Percentiles rank a stretch among this genome's conserved stretches.
These are phyloP conservation scores for Graptemys geographica DNA, from an alignment of 2,797 vertebrate genomes.

Conservation along the genomic window DNA sequence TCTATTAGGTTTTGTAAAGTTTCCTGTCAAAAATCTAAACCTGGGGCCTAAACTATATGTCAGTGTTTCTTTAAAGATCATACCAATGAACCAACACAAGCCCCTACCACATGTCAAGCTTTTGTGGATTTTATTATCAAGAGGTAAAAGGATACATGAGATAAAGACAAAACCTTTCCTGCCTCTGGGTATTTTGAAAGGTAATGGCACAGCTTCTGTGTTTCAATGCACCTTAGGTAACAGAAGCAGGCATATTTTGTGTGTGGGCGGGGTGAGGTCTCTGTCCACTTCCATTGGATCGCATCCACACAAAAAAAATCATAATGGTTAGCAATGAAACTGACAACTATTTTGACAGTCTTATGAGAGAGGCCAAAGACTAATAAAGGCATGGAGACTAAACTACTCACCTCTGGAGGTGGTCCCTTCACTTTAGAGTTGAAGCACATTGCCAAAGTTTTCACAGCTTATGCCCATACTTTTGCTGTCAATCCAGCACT, in stretches of 20 bases:
- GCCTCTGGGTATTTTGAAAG: background rate
- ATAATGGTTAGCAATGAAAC: background rate
- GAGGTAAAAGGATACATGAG: background rate
- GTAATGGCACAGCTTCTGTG: background rate
- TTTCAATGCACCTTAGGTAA: background rate
- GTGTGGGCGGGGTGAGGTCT: background rate
- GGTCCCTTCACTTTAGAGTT: background rate
- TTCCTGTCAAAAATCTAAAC: background rate
- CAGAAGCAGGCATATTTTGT: background rate
- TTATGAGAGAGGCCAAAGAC: background rate
- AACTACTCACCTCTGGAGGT: rapidly evolving
- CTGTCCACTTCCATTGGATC: background rate
- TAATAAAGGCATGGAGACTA: background rate
- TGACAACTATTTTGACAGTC: rapidly evolving
- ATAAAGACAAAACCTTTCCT: constrained; percentile 4
- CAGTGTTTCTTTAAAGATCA: background rate
- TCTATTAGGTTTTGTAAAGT: background rate
- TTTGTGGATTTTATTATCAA: background rate
- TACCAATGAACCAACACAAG: background rate
- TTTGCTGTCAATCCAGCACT: background rate
- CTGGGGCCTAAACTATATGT: background rate
- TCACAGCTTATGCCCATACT: rapidly evolving
- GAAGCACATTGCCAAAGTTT: background rate
- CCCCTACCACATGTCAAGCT: background rate
- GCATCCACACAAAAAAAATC: background rate